Evolutionary conservation across 2,888 invertebrate genomes (phyloP).

Genomic region (Emmelina monodactyla): DNA sequence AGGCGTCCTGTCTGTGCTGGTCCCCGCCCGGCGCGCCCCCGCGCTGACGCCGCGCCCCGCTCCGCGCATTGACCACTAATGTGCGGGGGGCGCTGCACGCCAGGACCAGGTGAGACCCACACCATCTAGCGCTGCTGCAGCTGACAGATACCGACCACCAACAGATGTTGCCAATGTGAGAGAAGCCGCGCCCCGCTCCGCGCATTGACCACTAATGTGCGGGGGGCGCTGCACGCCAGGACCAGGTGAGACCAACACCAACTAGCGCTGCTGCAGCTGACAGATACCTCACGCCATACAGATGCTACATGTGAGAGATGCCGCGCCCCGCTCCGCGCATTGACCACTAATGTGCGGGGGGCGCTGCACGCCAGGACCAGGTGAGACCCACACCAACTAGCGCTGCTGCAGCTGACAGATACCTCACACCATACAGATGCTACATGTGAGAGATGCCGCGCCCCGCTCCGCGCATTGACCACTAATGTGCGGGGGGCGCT

Average conservation of each 20-base stretch:
- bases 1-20: conserved; percentile 88
- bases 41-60: conserved; percentile 27
- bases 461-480: background rate
- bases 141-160: too few species aligned
- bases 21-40: conserved; percentile 62
- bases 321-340: background rate
- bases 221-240: conserved; percentile 15
- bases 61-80: too few species aligned
- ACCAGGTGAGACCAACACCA: conserved; percentile 18
- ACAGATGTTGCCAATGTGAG: too few species aligned
- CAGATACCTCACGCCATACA: too few species aligned
- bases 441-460: too few species aligned
- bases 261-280: conserved; percentile 21
- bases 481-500: conserved; percentile 14
- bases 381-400: conserved; percentile 19
- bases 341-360: too few species aligned
- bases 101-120: conserved; percentile 18
- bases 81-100: conserved; percentile 14
- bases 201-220: too few species aligned
- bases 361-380: conserved; percentile 13
- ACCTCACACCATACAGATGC: too few species aligned
- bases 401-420: too few species aligned
- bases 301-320: too few species aligned
- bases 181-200: background rate
- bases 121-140: conserved; percentile 19